Conservation (phyloP, 2,888 invertebrate species). For the Syritta pipiens region DNA sequence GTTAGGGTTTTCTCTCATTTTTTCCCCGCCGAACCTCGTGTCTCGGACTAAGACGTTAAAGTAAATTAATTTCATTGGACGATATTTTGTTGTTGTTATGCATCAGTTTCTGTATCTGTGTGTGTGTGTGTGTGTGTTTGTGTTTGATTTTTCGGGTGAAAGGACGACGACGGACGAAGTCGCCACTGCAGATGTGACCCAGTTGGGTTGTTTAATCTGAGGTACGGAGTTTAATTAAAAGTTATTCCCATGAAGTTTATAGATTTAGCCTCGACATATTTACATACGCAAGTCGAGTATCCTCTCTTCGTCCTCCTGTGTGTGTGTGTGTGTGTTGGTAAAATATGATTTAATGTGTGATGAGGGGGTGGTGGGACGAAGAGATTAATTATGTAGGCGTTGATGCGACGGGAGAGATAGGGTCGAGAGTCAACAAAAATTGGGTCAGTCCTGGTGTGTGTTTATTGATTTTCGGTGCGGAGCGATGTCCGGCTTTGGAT, state of each 20-base stretch:
- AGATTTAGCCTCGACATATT: conserved; percentile 28
- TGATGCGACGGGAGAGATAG: conserved; percentile 9
- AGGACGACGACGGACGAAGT: neutral
- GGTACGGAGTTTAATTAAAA: conserved; percentile 53
- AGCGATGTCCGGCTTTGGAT: conserved; percentile 9
- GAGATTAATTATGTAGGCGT: conserved; percentile 38
- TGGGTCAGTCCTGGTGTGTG: neutral
- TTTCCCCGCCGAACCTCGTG: neutral
- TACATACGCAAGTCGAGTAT: neutral
- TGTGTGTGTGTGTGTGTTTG: conserved; percentile 26
- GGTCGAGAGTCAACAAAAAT: neutral
- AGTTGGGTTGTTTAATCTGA: conserved; percentile 53
- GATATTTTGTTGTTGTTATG: conserved; percentile 47
- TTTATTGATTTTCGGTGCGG: conserved; percentile 34
- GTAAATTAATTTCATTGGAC: conserved; percentile 49
- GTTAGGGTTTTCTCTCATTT: conserved; percentile 2
- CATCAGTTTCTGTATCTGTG: too few relatives aligned
- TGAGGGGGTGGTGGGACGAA: neutral
- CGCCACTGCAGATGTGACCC: conserved; percentile 11
- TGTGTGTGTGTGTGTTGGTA: neutral
- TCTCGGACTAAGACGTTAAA: conserved; percentile 38
- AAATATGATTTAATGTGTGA: conserved; percentile 41
- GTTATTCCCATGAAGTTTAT: conserved; percentile 41
- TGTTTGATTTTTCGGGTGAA: conserved; percentile 10
- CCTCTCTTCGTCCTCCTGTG: neutral